Evolutionary conservation across 2,888 invertebrate species (phyloP).

Genomic region (Perizoma affinitatum): DNA sequence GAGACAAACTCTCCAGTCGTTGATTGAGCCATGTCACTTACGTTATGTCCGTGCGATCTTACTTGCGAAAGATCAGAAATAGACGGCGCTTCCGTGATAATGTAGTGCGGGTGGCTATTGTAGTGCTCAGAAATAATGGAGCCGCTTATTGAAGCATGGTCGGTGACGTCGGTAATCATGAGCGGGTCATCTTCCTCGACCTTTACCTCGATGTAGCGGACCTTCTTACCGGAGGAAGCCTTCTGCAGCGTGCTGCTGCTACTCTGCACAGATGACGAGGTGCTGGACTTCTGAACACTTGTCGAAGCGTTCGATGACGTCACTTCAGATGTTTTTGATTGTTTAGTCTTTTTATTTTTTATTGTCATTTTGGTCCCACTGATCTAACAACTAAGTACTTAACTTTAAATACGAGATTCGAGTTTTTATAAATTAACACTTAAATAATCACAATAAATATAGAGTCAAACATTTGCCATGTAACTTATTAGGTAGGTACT

Average conservation of each 20-base stretch:
- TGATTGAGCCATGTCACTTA: slow-evolving; percentile 76
- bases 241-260: slow-evolving; percentile 74
- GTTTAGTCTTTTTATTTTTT: slow-evolving; percentile 84
- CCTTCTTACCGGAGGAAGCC: slow-evolving; percentile 78
- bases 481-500: slow-evolving; percentile 38
- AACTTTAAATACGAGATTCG: slow-evolving; percentile 66
- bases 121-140: slow-evolving; percentile 79
- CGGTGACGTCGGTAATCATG: slow-evolving; percentile 80
- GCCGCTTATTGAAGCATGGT: slow-evolving; percentile 76
- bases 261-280: slow-evolving; percentile 70
- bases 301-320: slow-evolving; percentile 72
- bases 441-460: slow-evolving; percentile 67
- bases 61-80: slow-evolving; percentile 75
- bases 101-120: slow-evolving; percentile 81
- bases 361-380: slow-evolving; percentile 80
- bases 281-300: slow-evolving; percentile 76
- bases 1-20: slow-evolving; percentile 76
- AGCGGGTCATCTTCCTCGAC: slow-evolving; percentile 82
- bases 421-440: slow-evolving; percentile 51
- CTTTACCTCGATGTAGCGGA: slow-evolving; percentile 80
- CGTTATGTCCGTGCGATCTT: slow-evolving; percentile 64
- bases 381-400: slow-evolving; percentile 47
- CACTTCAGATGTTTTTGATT: slow-evolving; percentile 73
- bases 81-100: slow-evolving; percentile 81
- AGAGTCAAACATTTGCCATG: slow-evolving; percentile 74